Percentiles rank a stretch among this genome's conserved stretches.
These are phyloP conservation scores for Oryzias sinensis DNA, from an alignment of 2,797 vertebrate genomes.

Conservation along the genomic window DNA sequence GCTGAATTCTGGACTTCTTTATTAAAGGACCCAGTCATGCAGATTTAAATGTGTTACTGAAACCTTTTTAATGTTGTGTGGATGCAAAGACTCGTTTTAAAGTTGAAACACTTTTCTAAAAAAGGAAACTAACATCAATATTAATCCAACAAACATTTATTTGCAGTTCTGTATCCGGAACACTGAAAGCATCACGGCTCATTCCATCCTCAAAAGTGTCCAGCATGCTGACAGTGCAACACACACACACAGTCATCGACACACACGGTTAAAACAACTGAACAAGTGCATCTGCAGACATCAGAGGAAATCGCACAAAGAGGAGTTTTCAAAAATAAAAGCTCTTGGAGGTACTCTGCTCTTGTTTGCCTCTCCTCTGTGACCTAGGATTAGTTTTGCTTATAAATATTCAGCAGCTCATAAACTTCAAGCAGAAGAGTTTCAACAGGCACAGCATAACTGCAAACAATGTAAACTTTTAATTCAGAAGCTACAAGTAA, in stretches of 20 bases:
- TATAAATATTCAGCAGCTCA: conserved; percentile 64
- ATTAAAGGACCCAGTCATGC: too few relatives aligned
- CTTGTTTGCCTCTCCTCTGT: conserved; percentile 44
- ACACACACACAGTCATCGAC: conserved; percentile 55
- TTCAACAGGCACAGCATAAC: conserved; percentile 67
- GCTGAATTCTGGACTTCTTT: too few relatives aligned
- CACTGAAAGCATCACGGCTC: conserved; percentile 62
- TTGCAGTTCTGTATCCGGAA: conserved; percentile 64
- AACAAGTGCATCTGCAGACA: conserved; percentile 65
- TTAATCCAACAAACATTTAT: conserved; percentile 62
- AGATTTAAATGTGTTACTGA: too few relatives aligned
- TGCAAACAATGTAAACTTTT: conserved; percentile 64
- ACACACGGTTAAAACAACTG: conserved; percentile 53
- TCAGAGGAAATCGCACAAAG: conserved; percentile 56
- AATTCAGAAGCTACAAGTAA: conserved; percentile 19
- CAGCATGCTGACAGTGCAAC: conserved; percentile 70
- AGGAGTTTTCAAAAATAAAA: conserved; percentile 67
- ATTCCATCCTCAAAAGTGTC: conserved; percentile 59
- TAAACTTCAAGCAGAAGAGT: conserved; percentile 56
- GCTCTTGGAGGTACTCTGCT: conserved; percentile 64
- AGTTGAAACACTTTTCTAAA: background rate
- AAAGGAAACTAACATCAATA: background rate
- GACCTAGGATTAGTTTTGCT: conserved; percentile 45
- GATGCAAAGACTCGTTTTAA: too few relatives aligned
- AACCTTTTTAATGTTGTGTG: too few relatives aligned